A percentile compares a stretch with the other conserved stretches of the same genome.
phyloP scores from a whole-genome alignment of 2,888 invertebrate genomes.

The Eulithis testata region DNA sequence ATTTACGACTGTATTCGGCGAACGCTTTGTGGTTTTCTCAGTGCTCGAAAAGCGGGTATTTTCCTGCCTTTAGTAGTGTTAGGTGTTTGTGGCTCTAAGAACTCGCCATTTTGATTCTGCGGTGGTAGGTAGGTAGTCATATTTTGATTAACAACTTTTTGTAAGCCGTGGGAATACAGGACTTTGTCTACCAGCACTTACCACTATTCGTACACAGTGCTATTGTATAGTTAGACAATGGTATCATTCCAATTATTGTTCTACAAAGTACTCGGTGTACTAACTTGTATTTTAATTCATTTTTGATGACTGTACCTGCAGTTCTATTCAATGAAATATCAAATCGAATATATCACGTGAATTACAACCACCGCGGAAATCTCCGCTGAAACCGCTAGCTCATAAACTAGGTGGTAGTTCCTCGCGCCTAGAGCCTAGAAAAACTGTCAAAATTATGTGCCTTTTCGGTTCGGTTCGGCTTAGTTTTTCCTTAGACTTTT shows the following conservation, averaged over 20 bases:
- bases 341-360: background rate
- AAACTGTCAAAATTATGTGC: too few species aligned
- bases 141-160: conserved; percentile 30
- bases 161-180: conserved; percentile 39
- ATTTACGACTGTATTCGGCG: conserved; percentile 25
- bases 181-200: conserved; percentile 17
- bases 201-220: conserved; percentile 38
- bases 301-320: conserved; percentile 38
- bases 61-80: conserved; percentile 1
- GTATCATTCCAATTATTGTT: conserved; percentile 43
- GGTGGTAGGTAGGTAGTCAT: conserved; percentile 29
- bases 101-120: conserved; percentile 22
- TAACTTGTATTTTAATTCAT: conserved; percentile 31
- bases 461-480: too few species aligned
- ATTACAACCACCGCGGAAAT: too few species aligned
- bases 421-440: too few species aligned
- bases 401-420: background rate
- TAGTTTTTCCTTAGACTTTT: too few species aligned
- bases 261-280: conserved; percentile 31
- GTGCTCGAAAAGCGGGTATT: background rate
- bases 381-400: too few species aligned
- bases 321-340: background rate
- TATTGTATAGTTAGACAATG: conserved; percentile 47
- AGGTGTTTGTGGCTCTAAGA: conserved; percentile 13
- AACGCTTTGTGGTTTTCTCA: conserved; percentile 19